Conservation (phyloP, 2,888 invertebrate genomes). For the Metacarcinus magister region DNA sequence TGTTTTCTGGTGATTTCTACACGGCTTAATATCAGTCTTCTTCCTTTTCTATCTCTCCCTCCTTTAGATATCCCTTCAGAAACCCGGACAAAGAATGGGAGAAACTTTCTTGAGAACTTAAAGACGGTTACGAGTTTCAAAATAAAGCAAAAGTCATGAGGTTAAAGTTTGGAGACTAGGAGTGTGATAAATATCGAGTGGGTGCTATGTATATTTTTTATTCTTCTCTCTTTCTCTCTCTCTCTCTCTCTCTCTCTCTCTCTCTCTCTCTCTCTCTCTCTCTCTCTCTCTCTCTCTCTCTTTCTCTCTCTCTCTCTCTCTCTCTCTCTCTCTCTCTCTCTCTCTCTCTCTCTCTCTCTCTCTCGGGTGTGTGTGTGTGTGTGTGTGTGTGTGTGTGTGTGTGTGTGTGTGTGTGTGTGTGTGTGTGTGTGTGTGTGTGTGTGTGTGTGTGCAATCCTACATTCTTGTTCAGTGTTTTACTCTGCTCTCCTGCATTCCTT, state of each 20-base stretch:
- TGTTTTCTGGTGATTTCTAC: background rate
- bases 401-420: background rate
- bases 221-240: background rate
- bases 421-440: background rate
- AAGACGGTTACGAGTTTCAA: background rate
- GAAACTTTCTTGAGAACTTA: background rate
- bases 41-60: background rate
- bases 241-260: constrained; percentile 22
- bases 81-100: background rate
- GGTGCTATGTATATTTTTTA: no score
- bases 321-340: no score
- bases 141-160: background rate
- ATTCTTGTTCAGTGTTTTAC: background rate
- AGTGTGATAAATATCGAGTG: no score
- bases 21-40: background rate
- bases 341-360: no score
- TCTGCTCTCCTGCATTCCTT: background rate
- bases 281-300: no score
- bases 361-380: no score
- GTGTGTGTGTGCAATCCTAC: background rate
- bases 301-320: no score
- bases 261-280: background rate
- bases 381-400: no score
- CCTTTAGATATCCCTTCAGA: background rate
- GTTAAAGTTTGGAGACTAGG: background rate